Percentiles rank a stretch among this genome's conserved stretches.
phyloP scores from a whole-genome alignment of 1,140 invertebrate species.

The Drosophila albomicans region DNA sequence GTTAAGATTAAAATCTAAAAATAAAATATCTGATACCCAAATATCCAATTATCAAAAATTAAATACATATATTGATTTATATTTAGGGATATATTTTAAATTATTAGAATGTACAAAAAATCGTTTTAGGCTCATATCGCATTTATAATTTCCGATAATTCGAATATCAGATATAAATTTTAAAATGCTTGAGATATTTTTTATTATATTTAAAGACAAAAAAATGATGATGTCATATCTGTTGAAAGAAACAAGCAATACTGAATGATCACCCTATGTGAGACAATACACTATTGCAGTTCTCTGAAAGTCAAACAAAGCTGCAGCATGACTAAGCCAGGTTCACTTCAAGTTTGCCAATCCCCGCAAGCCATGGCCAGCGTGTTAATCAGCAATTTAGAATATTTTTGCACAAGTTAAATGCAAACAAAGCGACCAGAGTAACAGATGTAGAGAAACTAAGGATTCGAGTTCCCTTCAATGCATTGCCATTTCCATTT shows the following conservation, averaged over 20 bases:
- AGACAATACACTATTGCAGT: slow-evolving; percentile 10
- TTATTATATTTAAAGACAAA: neutral
- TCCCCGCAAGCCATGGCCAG: slow-evolving; percentile 32
- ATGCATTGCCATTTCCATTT: slow-evolving; percentile 57
- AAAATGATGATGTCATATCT: slow-evolving; percentile 2
- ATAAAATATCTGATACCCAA: no score
- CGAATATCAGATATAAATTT: neutral
- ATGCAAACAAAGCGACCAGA: slow-evolving; percentile 47
- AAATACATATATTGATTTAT: no score
- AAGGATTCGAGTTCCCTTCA: slow-evolving; percentile 38
- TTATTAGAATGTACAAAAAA: no score
- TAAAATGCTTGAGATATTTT: neutral
- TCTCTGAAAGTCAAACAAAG: slow-evolving; percentile 13
- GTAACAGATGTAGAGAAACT: slow-evolving; percentile 10
- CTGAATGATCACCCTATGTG: slow-evolving; percentile 4
- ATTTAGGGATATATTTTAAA: no score
- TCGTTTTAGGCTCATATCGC: no score
- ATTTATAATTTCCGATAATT: no score
- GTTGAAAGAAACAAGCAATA: neutral
- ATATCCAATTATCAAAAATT: no score
- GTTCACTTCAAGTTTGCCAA: slow-evolving; percentile 6
- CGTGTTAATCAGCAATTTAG: slow-evolving; percentile 83
- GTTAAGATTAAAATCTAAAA: no score
- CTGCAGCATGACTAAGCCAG: slow-evolving; percentile 61
- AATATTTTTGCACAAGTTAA: slow-evolving; percentile 67